Conservation (phyloP, 2,888 invertebrate species). For the Aspidiotus destructor region DNA sequence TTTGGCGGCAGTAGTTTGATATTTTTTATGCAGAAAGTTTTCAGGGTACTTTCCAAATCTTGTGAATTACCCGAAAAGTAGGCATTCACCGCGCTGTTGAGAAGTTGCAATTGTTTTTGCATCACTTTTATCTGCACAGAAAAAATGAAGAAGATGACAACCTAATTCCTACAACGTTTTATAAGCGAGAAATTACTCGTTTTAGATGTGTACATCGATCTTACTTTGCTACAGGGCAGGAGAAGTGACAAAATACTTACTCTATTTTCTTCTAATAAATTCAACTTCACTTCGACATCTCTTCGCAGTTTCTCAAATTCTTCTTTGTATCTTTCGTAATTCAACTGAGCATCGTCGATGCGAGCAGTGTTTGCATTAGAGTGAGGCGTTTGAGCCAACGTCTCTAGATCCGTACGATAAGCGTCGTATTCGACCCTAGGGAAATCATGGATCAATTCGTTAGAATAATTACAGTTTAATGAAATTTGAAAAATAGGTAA, state of each 20-base stretch:
- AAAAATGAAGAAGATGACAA: neutral
- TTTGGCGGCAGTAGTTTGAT: slow-evolving; percentile 64
- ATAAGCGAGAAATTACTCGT: neutral
- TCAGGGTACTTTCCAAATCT: slow-evolving; percentile 83
- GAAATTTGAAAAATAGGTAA: neutral
- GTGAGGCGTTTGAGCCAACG: slow-evolving; percentile 55
- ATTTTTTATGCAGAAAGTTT: slow-evolving; percentile 91
- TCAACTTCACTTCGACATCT: slow-evolving; percentile 90
- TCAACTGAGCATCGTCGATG: slow-evolving; percentile 69
- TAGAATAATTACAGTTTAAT: neutral
- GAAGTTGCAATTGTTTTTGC: slow-evolving; percentile 91
- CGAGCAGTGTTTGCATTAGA: slow-evolving; percentile 50
- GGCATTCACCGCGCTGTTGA: slow-evolving; percentile 93
- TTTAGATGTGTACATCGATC: too few relatives aligned
- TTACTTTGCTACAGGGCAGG: neutral
- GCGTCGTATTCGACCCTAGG: slow-evolving; percentile 92
- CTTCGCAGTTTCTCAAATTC: slow-evolving; percentile 85
- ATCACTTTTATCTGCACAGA: slow-evolving; percentile 84
- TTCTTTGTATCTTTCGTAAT: slow-evolving; percentile 74
- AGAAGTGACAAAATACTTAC: slow-evolving; percentile 47
- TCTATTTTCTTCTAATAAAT: slow-evolving; percentile 93
- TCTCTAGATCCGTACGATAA: slow-evolving; percentile 86
- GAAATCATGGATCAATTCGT: neutral
- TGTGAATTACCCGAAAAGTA: slow-evolving; percentile 95
- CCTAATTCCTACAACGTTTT: neutral